A percentile compares a stretch with the other conserved stretches of the same genome.
phyloP scores from a whole-genome alignment of 2,797 vertebrate species.

The Phoxinus dragarum region DNA sequence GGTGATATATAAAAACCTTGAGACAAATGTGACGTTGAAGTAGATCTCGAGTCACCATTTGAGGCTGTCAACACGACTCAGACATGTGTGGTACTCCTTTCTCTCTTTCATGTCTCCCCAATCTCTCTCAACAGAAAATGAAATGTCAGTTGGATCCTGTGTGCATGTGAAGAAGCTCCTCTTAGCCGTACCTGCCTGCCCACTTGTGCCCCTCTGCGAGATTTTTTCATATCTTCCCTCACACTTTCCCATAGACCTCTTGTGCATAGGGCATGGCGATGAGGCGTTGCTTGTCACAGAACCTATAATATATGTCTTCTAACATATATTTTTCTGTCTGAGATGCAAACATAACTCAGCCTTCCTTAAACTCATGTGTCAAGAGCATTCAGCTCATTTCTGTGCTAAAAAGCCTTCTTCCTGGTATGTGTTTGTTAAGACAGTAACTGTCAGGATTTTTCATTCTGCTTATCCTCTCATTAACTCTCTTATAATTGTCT shows the following conservation, averaged over 20 bases:
- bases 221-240: constrained; percentile 15
- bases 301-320: constrained; percentile 43
- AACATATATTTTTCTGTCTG: constrained; percentile 24
- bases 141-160: background rate
- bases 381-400: constrained; percentile 16
- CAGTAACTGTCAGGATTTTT: background rate
- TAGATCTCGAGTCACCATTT: background rate
- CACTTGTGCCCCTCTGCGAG: constrained; percentile 6
- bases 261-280: background rate
- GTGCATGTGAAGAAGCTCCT: background rate
- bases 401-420: background rate
- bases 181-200: constrained; percentile 4
- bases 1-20: background rate
- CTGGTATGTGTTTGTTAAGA: constrained; percentile 19
- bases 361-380: constrained; percentile 13
- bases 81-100: background rate
- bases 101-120: background rate
- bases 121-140: background rate
- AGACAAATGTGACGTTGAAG: background rate
- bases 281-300: constrained; percentile 42
- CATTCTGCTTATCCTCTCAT: constrained; percentile 28
- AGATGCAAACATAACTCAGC: constrained; percentile 26
- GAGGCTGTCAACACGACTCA: background rate
- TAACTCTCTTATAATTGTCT: constrained; percentile 24
- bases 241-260: background rate